Evolutionary conservation across 2,888 invertebrate species (phyloP).

Genomic region (Acanthosepion lycidas): DNA sequence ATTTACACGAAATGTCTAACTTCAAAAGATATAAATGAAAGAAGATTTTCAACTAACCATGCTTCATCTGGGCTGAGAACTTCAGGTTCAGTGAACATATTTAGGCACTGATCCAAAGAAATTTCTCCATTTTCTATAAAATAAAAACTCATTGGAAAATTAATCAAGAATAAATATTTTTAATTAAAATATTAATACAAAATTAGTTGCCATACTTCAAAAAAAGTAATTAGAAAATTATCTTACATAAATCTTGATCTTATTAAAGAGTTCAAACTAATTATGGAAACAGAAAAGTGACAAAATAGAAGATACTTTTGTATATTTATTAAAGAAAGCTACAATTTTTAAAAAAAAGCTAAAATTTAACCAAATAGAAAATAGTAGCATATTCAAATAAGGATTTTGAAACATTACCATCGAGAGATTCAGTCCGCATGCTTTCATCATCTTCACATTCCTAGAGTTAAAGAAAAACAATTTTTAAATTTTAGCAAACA

Average conservation of each 20-base stretch:
- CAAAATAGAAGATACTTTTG: neutral
- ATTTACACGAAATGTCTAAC: too few species aligned
- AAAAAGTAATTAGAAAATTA: too few species aligned
- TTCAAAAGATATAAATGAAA: too few species aligned
- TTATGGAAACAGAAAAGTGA: neutral
- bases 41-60: constrained; percentile 69
- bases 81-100: constrained; percentile 77
- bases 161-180: too few species aligned
- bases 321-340: neutral
- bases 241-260: too few species aligned
- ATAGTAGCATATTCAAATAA: too few species aligned
- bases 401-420: constrained; percentile 54
- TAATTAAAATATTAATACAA: too few species aligned
- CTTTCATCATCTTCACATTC: constrained; percentile 61
- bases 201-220: too few species aligned
- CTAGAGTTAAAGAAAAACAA: constrained; percentile 50
- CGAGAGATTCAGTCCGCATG: constrained; percentile 57
- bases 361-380: too few species aligned
- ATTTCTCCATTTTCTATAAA: constrained; percentile 64
- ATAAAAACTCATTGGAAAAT: neutral
- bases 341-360: too few species aligned
- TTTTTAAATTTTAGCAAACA: neutral
- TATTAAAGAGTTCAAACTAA: too few species aligned
- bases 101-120: constrained; percentile 74
- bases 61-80: constrained; percentile 76